Evolutionary conservation across 1,140 invertebrate genomes (phyloP).

Genomic region (Cyclina sinensis): DNA sequence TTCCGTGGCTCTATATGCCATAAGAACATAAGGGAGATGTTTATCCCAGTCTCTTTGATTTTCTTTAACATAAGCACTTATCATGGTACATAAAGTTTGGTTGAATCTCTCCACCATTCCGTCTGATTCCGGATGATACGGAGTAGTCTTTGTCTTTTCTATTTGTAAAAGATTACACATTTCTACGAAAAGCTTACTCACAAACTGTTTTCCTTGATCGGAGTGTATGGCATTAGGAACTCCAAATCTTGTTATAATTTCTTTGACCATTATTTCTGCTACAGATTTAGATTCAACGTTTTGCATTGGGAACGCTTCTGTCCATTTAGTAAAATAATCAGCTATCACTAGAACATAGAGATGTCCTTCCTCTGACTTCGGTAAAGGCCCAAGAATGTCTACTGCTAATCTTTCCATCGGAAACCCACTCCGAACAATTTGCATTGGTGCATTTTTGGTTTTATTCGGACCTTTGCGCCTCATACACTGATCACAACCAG

Average conservation of each 20-base stretch:
- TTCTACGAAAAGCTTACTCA: conserved; percentile 66
- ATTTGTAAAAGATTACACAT: conserved; percentile 69
- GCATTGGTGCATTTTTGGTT: conserved; percentile 55
- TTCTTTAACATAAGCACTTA: conserved; percentile 71
- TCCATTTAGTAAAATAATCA: conserved; percentile 70
- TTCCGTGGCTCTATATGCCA: conserved; percentile 45
- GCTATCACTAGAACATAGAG: conserved; percentile 59
- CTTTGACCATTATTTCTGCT: conserved; percentile 64
- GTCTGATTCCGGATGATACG: conserved; percentile 74
- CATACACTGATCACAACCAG: conserved; percentile 47
- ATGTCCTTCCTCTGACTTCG: conserved; percentile 45
- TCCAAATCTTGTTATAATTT: conserved; percentile 65
- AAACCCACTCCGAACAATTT: background rate
- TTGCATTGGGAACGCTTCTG: conserved; percentile 56
- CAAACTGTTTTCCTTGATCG: conserved; percentile 72
- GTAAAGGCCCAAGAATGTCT: conserved; percentile 63
- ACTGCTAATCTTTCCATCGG: conserved; percentile 66
- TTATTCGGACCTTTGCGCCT: conserved; percentile 50
- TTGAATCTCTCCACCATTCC: conserved; percentile 75
- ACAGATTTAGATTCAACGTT: conserved; percentile 65
- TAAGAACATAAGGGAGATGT: conserved; percentile 63
- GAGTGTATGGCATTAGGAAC: conserved; percentile 74
- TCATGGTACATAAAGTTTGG: conserved; percentile 53
- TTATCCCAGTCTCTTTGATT: conserved; percentile 75
- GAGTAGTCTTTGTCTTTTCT: conserved; percentile 65